phyloP scores from a whole-genome alignment of 2,797 vertebrate species.

The Sebastes oblongus region DNA sequence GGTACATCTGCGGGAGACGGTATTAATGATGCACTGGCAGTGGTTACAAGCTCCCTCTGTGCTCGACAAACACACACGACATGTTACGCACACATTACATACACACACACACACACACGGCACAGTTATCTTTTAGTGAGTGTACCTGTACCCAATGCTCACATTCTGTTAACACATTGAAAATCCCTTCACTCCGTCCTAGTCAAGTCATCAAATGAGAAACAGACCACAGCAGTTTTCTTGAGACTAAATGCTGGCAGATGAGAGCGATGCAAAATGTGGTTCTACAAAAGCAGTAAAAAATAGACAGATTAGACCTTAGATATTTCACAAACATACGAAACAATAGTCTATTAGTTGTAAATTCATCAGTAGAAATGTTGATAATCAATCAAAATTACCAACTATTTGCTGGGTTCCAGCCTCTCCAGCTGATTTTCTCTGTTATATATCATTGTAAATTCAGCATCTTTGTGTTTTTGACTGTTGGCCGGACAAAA shows the following conservation, averaged over 20 bases:
- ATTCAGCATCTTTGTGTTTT: neutral
- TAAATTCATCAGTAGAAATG: neutral
- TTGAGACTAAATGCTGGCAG: neutral
- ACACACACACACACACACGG: neutral
- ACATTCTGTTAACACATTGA: constrained; percentile 6
- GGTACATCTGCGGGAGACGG: constrained; percentile 60
- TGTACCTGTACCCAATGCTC: constrained; percentile 35
- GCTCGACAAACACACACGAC: neutral
- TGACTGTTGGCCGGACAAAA: neutral
- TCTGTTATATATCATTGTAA: neutral
- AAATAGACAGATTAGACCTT: neutral
- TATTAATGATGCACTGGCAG: constrained; percentile 69
- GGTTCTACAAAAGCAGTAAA: neutral
- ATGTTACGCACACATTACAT: neutral
- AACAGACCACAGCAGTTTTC: neutral
- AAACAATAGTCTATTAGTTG: neutral
- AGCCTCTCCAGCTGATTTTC: neutral
- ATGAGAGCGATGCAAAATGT: neutral
- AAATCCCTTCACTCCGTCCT: neutral
- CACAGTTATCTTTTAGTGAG: constrained; percentile 12
- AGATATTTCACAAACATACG: neutral
- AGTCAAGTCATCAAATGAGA: neutral
- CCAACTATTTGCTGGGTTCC: neutral
- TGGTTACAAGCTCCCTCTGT: constrained; percentile 44
- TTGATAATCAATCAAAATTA: neutral